Conservation (phyloP, 2,113 vertebrate species). For the Pedetes capensis region DNA sequence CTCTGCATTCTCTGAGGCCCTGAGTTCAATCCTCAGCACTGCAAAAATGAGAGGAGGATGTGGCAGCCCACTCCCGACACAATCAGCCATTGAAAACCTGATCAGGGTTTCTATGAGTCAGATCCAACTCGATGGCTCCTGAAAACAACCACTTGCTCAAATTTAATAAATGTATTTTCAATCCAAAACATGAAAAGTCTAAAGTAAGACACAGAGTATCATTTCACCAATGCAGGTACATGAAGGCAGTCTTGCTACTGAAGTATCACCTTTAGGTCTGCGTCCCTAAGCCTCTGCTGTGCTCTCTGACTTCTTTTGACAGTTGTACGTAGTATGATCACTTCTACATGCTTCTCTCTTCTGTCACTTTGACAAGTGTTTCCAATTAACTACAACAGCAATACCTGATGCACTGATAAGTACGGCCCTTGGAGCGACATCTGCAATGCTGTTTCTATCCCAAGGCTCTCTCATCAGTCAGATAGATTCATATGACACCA, state of each 20-base stretch:
- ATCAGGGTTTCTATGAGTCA: no score
- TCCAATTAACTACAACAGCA: not conserved
- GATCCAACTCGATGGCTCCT: no score
- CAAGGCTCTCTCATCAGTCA: not conserved
- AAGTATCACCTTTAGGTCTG: not conserved
- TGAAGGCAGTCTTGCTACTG: not conserved
- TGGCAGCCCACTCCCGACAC: no score
- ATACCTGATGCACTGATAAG: not conserved
- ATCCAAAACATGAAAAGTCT: not conserved
- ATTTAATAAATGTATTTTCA: not conserved
- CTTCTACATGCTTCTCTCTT: not conserved
- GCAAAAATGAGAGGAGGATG: no score
- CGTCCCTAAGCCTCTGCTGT: not conserved
- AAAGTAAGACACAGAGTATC: not conserved
- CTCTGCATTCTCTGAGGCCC: no score
- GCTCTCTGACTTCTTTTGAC: not conserved
- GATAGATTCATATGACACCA: not conserved
- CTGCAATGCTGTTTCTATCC: not conserved
- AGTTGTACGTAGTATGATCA: not conserved
- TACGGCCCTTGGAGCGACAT: not conserved
- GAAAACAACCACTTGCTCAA: not conserved
- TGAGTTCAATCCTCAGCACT: no score
- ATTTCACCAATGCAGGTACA: not conserved
- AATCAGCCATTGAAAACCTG: no score
- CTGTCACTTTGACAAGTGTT: not conserved